Base-by-base conservation (phyloP, 2,797 vertebrate species). In the Lepidocolaptes lacrymiger region DNA sequence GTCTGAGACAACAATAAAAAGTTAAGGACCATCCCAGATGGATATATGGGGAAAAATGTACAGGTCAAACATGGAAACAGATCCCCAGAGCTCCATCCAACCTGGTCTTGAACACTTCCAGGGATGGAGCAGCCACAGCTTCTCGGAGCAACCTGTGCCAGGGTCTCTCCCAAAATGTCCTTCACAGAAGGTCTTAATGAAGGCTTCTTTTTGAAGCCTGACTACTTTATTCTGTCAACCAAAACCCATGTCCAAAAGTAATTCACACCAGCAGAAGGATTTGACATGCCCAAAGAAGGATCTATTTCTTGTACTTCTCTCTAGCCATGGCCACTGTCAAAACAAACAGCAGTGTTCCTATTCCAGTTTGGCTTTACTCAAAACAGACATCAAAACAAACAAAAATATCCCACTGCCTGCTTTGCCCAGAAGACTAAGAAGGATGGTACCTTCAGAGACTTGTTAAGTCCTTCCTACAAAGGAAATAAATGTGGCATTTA, bases 91-190 rank as follows among this genome's bases (percentile, higher is more conserved):
- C 7, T 5, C 2, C 56, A 21, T 37, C 36, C 43, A 69, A 26
- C 32, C 30, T n/a, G 43, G 12, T 32, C 41, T 20, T 69, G 32
- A 3, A 6, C 36, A n/a, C 10, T 69, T 63, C 48, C 43, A 89
- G 20, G 43, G 23, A 30, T n/a, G 19, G 13, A 1, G 8, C 11
- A 44, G 5, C 27, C 27, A 14, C 23, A 21, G 0, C 4, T 67
- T 34, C 54, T 39, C 52, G 12, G 17, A n/a, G 9, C 6, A 49
- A 28, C 10, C 22, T 24, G 22, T 28, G 26, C 55, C 69, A 36
- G 19, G 5, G 19, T 19, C 22, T 62, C 41, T 16, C 6, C 19
- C 15, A 37, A 46, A 23, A 7, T 0, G 0, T 44, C 43, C 43
- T 44, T 21, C 43, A 44, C 43, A 44, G 43, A 21, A 21, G 43